These are phyloP conservation scores for Drosophila simulans DNA, from an alignment of 1,140 invertebrate species.

Conservation along the genomic window DNA sequence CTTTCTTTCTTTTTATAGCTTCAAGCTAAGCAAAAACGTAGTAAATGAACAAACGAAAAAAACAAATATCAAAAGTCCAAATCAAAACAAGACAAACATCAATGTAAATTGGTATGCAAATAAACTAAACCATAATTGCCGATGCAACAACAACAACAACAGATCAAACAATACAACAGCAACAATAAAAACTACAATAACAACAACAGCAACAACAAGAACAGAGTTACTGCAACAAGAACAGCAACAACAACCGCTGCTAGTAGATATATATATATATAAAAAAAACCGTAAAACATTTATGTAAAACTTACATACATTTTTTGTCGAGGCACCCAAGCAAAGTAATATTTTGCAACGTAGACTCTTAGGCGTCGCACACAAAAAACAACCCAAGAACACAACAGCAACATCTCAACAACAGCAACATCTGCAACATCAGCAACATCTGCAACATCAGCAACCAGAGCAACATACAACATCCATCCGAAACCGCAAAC, in stretches of 20 bases:
- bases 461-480: slow-evolving; percentile 27
- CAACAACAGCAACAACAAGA: slow-evolving; percentile 42
- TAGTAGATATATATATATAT: slow-evolving; percentile 57
- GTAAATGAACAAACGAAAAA: slow-evolving; percentile 48
- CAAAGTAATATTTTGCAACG: slow-evolving; percentile 70
- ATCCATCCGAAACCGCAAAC: slow-evolving; percentile 36
- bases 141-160: slow-evolving; percentile 25
- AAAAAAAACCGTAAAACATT: slow-evolving; percentile 13
- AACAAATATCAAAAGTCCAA: slow-evolving; percentile 32
- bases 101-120: slow-evolving; percentile 74
- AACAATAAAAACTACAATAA: slow-evolving; percentile 40
- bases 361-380: slow-evolving; percentile 76
- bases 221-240: slow-evolving; percentile 43
- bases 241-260: slow-evolving; percentile 51
- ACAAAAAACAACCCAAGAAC: slow-evolving; percentile 48
- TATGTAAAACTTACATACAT: slow-evolving; percentile 34
- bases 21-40: slow-evolving; percentile 73
- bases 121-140: slow-evolving; percentile 36
- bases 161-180: slow-evolving; percentile 36
- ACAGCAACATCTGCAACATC: slow-evolving; percentile 39
- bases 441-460: slow-evolving; percentile 42
- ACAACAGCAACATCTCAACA: slow-evolving; percentile 42
- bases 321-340: slow-evolving; percentile 67
- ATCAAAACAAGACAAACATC: slow-evolving; percentile 52
- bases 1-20: slow-evolving; percentile 73